Percentiles rank a stretch among this genome's conserved stretches.
These are phyloP conservation scores for Drosophila triauraria DNA, from an alignment of 1,140 invertebrate genomes.

Conservation along the genomic window DNA sequence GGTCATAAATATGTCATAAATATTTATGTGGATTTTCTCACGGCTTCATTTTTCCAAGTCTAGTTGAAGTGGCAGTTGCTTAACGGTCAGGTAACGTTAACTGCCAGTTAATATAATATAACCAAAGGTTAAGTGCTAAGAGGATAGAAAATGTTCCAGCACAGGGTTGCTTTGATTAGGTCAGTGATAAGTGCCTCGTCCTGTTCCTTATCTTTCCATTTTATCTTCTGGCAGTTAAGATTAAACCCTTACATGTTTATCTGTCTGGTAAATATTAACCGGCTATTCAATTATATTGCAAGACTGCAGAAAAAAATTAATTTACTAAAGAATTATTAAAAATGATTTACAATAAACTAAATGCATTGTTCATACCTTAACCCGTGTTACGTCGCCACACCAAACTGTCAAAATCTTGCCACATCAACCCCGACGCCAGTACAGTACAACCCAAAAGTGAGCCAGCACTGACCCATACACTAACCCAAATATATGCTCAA, in stretches of 20 bases:
- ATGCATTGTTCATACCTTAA: background rate
- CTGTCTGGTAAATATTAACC: background rate
- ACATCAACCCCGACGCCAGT: background rate
- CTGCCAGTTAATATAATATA: background rate
- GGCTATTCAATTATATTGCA: too few relatives aligned
- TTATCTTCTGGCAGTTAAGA: too few relatives aligned
- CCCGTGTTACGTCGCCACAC: background rate
- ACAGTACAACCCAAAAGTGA: conserved; percentile 12
- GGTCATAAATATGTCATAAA: too few relatives aligned
- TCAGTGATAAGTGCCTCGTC: too few relatives aligned
- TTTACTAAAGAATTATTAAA: background rate
- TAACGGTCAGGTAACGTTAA: background rate
- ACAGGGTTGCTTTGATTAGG: too few relatives aligned
- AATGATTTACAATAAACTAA: background rate
- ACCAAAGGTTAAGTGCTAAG: too few relatives aligned
- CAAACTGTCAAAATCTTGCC: background rate
- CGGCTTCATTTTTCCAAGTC: too few relatives aligned
- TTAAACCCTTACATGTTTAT: background rate
- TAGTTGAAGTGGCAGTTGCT: background rate
- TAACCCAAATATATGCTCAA: conserved; percentile 39
- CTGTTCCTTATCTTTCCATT: too few relatives aligned
- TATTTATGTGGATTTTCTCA: background rate
- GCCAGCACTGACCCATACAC: conserved; percentile 11
- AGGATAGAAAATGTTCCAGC: too few relatives aligned
- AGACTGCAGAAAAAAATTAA: too few relatives aligned